These are phyloP conservation scores for Morelia viridis DNA, from an alignment of 2,797 vertebrate species.

Conservation along the genomic window DNA sequence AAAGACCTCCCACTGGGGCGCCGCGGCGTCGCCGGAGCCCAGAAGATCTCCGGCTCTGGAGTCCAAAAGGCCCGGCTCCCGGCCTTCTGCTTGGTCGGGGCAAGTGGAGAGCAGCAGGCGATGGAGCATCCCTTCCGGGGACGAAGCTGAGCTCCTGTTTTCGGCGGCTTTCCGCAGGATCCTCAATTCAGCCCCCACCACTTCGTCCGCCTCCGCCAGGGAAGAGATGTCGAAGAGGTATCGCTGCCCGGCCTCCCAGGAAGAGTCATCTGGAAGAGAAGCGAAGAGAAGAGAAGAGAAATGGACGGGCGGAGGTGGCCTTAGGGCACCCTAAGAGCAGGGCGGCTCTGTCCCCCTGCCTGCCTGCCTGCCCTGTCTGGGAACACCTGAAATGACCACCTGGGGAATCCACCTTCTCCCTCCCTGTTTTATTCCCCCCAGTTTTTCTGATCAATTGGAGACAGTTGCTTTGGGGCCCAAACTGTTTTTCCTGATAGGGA, in stretches of 20 bases:
- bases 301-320: neutral
- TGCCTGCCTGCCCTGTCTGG: neutral
- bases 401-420: neutral
- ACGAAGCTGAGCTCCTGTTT: constrained; percentile 58
- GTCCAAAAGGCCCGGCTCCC: constrained; percentile 67
- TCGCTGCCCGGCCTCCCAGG: constrained; percentile 59
- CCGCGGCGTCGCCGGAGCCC: constrained; percentile 7
- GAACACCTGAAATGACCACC: neutral
- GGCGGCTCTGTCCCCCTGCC: neutral
- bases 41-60: constrained; percentile 73
- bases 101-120: constrained; percentile 76
- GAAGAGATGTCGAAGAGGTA: constrained; percentile 83
- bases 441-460: neutral
- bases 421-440: neutral
- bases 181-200: constrained; percentile 79
- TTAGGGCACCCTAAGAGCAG: neutral
- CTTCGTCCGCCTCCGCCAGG: constrained; percentile 74
- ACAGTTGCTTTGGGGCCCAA: neutral
- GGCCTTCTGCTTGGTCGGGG: neutral
- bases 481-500: neutral
- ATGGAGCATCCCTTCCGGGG: constrained; percentile 67
- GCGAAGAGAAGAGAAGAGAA: constrained; percentile 26
- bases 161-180: constrained; percentile 69
- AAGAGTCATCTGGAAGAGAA: constrained; percentile 58
- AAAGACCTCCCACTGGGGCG: constrained; percentile 81